Evolutionary conservation across 1,140 invertebrate species (phyloP).

Genomic region (Spodoptera frugiperda): DNA sequence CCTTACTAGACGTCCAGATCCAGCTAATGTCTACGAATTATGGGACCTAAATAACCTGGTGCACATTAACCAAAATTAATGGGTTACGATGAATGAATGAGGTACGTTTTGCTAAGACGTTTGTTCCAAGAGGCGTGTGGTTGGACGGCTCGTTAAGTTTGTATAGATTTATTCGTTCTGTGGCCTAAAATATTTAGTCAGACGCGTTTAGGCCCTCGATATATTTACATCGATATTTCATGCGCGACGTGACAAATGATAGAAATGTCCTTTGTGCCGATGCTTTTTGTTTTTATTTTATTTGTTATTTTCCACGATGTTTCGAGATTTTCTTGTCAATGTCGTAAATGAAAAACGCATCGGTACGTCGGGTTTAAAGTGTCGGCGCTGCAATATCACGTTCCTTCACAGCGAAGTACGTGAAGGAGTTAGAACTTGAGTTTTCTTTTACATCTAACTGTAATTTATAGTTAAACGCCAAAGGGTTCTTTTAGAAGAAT

Average conservation of each 20-base stretch:
- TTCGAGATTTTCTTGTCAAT: background rate
- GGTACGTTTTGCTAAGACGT: background rate
- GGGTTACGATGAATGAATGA: conserved; percentile 29
- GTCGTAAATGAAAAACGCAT: conserved; percentile 17
- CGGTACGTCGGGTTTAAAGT: background rate
- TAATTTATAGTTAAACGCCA: background rate
- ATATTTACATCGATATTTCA: conserved; percentile 19
- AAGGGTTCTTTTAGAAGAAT: background rate
- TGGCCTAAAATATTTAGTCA: conserved; percentile 18
- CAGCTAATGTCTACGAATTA: background rate
- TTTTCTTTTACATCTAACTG: conserved; percentile 28
- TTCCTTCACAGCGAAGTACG: conserved; percentile 18
- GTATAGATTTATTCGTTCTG: conserved; percentile 20
- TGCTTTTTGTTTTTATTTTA: background rate
- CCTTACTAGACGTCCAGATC: background rate
- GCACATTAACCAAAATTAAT: conserved; percentile 30
- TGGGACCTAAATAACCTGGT: background rate
- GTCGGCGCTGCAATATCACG: conserved; percentile 17
- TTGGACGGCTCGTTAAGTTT: conserved; percentile 20
- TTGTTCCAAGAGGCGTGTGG: conserved; percentile 10
- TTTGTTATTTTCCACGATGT: background rate
- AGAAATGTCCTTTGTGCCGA: background rate
- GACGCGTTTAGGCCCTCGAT: background rate
- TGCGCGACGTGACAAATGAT: conserved; percentile 5
- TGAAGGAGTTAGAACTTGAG: conserved; percentile 17